A percentile compares a stretch with the other conserved stretches of the same genome.
Conservation (phyloP, 2,797 vertebrate species). For the Mallotus villosus region DNA sequence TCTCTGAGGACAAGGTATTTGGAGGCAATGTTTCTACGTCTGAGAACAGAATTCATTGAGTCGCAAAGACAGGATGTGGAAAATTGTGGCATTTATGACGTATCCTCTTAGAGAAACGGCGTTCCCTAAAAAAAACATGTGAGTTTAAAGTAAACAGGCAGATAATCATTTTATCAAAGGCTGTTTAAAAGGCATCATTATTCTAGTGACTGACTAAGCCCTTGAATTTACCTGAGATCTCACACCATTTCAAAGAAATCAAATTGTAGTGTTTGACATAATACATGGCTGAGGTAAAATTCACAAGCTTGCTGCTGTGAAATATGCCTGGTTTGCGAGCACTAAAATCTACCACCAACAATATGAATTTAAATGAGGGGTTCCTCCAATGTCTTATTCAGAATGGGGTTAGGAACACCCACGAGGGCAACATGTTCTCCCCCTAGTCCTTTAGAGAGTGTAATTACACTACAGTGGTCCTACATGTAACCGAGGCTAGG, state of each 20-base stretch:
- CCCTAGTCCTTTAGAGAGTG: too few species aligned
- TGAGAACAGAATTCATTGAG: neutral
- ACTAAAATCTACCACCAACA: too few species aligned
- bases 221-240: slow-evolving; percentile 37
- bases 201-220: slow-evolving; percentile 34
- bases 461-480: too few species aligned
- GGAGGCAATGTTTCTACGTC: neutral
- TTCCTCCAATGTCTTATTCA: neutral
- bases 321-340: slow-evolving; percentile 40
- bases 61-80: neutral
- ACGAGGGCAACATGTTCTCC: neutral
- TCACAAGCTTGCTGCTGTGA: slow-evolving; percentile 39
- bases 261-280: slow-evolving; percentile 44
- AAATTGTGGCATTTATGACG: neutral
- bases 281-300: slow-evolving; percentile 36
- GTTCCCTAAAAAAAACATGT: neutral
- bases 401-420: neutral
- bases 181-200: slow-evolving; percentile 38
- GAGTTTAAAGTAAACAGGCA: neutral
- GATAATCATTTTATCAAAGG: neutral
- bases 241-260: slow-evolving; percentile 41
- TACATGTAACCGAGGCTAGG: too few species aligned
- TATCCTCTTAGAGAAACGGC: neutral
- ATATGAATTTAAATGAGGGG: too few species aligned
- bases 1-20: neutral